phyloP scores from a whole-genome alignment of 2,888 invertebrate genomes.

The Lepidochitona cinerea region DNA sequence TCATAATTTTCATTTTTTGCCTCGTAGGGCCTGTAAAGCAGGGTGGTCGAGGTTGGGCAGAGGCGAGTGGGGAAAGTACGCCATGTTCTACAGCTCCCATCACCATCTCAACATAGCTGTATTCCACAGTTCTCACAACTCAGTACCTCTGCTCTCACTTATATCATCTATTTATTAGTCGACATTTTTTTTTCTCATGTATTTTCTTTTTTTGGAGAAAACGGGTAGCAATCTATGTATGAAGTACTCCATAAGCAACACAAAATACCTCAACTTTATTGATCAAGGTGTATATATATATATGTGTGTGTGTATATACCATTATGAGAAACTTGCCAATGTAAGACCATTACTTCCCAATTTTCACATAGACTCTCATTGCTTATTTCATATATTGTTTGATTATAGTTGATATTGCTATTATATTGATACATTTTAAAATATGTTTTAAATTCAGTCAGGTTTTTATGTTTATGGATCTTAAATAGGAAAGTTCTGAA shows the following conservation, averaged over 20 bases:
- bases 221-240: conserved; percentile 2
- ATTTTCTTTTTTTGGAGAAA: not conserved
- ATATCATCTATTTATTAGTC: conserved; percentile 2
- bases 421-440: too few species aligned
- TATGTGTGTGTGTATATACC: too few species aligned
- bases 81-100: conserved; percentile 70
- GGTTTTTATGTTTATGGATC: too few species aligned
- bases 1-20: conserved; percentile 20
- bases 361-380: too few species aligned
- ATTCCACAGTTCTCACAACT: not conserved
- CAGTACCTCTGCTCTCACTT: not conserved
- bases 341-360: too few species aligned
- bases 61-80: conserved; percentile 69
- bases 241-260: not conserved
- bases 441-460: too few species aligned
- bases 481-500: too few species aligned
- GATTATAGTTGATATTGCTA: too few species aligned
- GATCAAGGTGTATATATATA: too few species aligned
- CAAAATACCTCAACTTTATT: too few species aligned
- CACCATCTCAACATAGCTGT: conserved; percentile 34
- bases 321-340: too few species aligned
- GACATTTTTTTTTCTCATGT: not conserved
- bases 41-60: conserved; percentile 41
- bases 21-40: conserved; percentile 48
- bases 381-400: too few species aligned